phyloP scores from a whole-genome alignment of 2,888 invertebrate genomes.

The Latheticus oryzae region DNA sequence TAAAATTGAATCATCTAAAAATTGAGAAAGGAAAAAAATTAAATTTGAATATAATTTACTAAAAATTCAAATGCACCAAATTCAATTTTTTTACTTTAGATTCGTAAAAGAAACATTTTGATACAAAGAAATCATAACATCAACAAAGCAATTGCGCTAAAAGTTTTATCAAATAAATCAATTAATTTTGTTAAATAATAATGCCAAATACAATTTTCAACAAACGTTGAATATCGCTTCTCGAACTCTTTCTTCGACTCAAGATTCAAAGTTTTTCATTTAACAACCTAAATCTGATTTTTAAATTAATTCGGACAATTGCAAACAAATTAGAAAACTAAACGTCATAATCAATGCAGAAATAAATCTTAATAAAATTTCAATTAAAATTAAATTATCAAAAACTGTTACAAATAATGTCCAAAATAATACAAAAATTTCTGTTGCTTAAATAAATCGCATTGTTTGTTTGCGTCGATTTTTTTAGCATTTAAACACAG shows the following conservation, averaged over 20 bases:
- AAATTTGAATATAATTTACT: constrained; percentile 57
- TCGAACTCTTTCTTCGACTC: neutral
- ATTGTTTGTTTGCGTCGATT: too few relatives aligned
- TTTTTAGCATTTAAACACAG: too few relatives aligned
- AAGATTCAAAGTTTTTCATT: constrained; percentile 6
- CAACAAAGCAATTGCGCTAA: constrained; percentile 47
- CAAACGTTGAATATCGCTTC: neutral
- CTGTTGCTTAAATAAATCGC: too few relatives aligned
- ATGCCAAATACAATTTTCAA: constrained; percentile 46
- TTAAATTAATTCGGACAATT: constrained; percentile 1
- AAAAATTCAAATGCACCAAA: constrained; percentile 60
- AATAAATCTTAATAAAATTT: neutral
- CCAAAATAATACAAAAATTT: too few relatives aligned
- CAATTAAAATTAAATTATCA: too few relatives aligned
- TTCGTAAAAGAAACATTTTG: constrained; percentile 61
- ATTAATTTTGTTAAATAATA: constrained; percentile 49
- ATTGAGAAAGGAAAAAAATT: too few relatives aligned
- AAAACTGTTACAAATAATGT: too few relatives aligned
- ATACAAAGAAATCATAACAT: too few relatives aligned
- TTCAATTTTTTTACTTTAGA: constrained; percentile 56
- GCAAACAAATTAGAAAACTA: neutral
- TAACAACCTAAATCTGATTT: neutral
- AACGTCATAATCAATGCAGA: neutral
- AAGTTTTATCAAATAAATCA: constrained; percentile 48
- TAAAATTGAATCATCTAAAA: too few relatives aligned